phyloP scores from a whole-genome alignment of 2,888 invertebrate genomes.

The Pinctada fucata region DNA sequence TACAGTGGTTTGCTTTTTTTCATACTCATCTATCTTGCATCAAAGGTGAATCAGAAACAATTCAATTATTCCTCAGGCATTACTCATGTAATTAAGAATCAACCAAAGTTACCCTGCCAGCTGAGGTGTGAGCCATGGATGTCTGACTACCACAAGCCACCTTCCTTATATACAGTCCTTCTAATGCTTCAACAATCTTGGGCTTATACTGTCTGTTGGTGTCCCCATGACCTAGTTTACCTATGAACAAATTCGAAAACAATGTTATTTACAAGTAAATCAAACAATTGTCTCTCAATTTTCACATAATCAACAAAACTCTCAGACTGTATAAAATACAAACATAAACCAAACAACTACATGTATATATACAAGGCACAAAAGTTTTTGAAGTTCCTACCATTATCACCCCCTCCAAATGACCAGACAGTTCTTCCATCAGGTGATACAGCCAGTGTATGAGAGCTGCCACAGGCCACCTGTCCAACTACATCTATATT shows the following conservation, averaged over 20 bases:
- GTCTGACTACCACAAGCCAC: slow-evolving; percentile 83
- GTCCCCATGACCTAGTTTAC: slow-evolving; percentile 77
- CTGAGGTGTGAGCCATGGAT: slow-evolving; percentile 81
- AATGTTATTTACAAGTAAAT: neutral
- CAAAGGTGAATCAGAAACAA: too few species aligned
- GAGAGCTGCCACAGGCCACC: slow-evolving; percentile 82
- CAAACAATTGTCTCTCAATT: neutral
- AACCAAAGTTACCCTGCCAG: slow-evolving; percentile 78
- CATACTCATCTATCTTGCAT: too few species aligned
- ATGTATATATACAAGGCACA: neutral
- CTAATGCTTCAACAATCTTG: slow-evolving; percentile 81
- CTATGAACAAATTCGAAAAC: slow-evolving; percentile 48
- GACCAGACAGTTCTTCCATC: slow-evolving; percentile 82
- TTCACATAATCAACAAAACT: neutral
- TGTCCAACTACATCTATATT: slow-evolving; percentile 81
- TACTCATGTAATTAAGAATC: too few species aligned
- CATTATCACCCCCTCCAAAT: slow-evolving; percentile 83
- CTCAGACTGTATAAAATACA: too few species aligned
- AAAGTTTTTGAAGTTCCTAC: slow-evolving; percentile 72
- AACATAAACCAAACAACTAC: too few species aligned
- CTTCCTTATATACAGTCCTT: slow-evolving; percentile 80
- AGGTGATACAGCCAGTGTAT: slow-evolving; percentile 81
- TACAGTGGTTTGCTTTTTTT: too few species aligned
- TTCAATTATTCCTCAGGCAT: too few species aligned
- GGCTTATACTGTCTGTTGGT: slow-evolving; percentile 80